Conservation (phyloP, 2,113 vertebrate species). For the Python bivittatus region DNA sequence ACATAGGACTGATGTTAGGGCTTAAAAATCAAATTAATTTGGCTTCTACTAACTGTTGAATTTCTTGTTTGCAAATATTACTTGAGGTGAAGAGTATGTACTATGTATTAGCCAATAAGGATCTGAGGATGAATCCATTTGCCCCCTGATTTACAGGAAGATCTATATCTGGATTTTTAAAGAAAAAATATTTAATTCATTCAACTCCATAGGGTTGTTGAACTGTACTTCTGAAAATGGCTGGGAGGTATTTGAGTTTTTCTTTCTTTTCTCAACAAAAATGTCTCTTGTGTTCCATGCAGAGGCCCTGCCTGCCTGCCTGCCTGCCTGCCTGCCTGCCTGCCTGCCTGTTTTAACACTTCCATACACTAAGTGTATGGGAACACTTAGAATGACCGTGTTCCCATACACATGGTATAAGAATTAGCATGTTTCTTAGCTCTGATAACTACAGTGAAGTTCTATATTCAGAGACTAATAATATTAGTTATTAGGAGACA, state of each 20-base stretch:
- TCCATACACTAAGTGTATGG: too few relatives aligned
- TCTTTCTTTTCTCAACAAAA: neutral
- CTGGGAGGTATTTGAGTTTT: neutral
- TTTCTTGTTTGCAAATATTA: neutral
- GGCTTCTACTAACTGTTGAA: neutral
- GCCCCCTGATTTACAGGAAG: neutral
- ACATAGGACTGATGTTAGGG: constrained; percentile 44
- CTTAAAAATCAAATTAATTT: constrained; percentile 40
- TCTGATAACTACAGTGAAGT: neutral
- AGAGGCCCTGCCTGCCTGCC: neutral
- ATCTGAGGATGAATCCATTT: neutral
- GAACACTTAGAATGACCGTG: too few relatives aligned
- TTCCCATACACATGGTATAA: neutral
- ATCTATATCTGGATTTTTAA: neutral
- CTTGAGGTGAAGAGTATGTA: neutral
- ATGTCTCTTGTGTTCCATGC: neutral
- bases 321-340: neutral
- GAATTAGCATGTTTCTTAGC: neutral
- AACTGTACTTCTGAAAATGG: neutral
- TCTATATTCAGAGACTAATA: neutral
- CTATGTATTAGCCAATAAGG: neutral
- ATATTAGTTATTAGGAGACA: neutral
- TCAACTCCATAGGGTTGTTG: neutral
- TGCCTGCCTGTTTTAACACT: neutral
- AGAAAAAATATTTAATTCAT: neutral